A percentile compares a stretch with the other conserved stretches of the same genome.
phyloP scores from a whole-genome alignment of 35 echinoderm and acorn worm genomes.

The Patiria miniata region DNA sequence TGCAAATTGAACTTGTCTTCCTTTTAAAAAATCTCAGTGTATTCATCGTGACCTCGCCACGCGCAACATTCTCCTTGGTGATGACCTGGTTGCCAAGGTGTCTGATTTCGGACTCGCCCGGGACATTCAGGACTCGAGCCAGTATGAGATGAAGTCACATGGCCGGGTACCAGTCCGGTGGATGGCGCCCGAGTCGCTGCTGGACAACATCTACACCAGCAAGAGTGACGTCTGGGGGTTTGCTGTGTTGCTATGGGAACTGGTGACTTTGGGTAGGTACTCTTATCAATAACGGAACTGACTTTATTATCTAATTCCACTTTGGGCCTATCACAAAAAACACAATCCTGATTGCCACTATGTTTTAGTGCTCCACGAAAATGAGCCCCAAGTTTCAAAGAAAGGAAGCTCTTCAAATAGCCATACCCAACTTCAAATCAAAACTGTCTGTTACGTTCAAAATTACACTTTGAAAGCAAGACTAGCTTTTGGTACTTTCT shows the following conservation, averaged over 20 bases:
- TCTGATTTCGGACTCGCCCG: slow-evolving; percentile 59
- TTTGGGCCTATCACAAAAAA: not conserved
- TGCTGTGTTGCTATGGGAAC: slow-evolving; percentile 84
- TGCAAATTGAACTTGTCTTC: no score
- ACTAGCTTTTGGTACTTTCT: no score
- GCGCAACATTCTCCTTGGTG: slow-evolving; percentile 54
- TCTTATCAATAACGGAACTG: not conserved
- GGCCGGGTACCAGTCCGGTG: slow-evolving; percentile 65
- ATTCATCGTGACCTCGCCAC: slow-evolving; percentile 73
- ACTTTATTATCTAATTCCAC: not conserved
- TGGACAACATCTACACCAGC: slow-evolving; percentile 70
- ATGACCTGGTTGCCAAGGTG: slow-evolving; percentile 49
- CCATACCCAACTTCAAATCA: no score
- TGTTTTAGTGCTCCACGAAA: not conserved
- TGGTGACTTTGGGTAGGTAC: slow-evolving; percentile 74
- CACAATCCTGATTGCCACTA: not conserved
- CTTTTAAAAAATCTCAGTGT: slow-evolving; percentile 55
- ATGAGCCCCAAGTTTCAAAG: not conserved
- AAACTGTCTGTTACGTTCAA: no score
- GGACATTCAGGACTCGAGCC: slow-evolving; percentile 22
- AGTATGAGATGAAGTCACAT: slow-evolving; percentile 60
- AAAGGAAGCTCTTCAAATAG: not conserved
- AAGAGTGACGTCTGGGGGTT: slow-evolving; percentile 91
- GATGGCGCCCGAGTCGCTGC: slow-evolving; percentile 86
- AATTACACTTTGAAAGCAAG: no score